phyloP scores from a whole-genome alignment of 1,140 invertebrate genomes.

The Drosophila trapezifrons region DNA sequence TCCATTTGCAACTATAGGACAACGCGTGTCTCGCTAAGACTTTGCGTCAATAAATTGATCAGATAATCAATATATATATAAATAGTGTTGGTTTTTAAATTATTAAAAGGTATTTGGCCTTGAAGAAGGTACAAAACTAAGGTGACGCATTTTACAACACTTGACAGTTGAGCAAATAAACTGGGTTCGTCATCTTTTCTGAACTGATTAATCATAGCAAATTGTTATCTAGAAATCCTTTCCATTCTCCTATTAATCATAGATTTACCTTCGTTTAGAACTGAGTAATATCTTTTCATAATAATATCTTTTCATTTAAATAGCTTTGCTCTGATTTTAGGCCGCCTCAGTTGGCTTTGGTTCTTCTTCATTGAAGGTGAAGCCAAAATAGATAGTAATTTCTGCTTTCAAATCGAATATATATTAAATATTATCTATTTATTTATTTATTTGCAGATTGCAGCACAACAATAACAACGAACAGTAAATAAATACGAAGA shows the following conservation, averaged over 20 bases:
- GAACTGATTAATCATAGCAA: constrained; percentile 13
- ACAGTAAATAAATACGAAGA: constrained; percentile 14
- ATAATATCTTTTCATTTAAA: constrained; percentile 1
- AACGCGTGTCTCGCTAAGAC: background rate
- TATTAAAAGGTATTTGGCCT: constrained; percentile 6
- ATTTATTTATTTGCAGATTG: constrained; percentile 23
- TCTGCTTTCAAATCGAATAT: background rate
- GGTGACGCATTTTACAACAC: constrained; percentile 7
- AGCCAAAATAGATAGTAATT: background rate
- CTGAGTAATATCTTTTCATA: background rate
- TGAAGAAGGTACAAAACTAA: background rate
- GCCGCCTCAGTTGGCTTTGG: background rate
- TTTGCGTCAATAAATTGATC: constrained; percentile 4
- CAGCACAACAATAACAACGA: constrained; percentile 36
- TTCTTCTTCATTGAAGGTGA: background rate
- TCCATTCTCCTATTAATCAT: constrained; percentile 4
- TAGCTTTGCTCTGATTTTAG: background rate
- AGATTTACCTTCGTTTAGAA: constrained; percentile 1
- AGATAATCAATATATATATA: constrained; percentile 7
- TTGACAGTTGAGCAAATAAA: background rate
- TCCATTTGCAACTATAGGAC: constrained; percentile 47
- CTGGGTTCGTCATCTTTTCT: background rate
- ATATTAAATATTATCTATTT: background rate
- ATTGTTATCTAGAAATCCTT: background rate
- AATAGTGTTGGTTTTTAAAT: background rate